Evolutionary conservation across 2,888 invertebrate species (phyloP).

Genomic region (Cerastis rubricosa): DNA sequence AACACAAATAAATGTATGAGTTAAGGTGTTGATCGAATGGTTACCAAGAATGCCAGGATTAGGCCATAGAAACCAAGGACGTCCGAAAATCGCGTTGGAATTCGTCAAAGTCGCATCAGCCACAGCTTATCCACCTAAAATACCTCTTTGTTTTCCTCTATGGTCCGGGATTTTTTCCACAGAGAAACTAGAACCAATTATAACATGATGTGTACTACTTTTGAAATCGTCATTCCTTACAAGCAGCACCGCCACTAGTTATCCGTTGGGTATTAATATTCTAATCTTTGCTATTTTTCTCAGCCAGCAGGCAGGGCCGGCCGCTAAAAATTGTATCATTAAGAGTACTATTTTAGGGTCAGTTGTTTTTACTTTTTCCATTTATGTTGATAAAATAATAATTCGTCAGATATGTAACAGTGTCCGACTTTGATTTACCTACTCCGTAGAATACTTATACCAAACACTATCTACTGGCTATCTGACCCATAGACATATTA

Average conservation of each 20-base stretch:
- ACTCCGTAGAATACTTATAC: too few species aligned
- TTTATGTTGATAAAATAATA: too few species aligned
- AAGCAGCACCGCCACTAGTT: not conserved
- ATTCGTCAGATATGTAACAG: too few species aligned
- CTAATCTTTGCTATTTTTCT: too few species aligned
- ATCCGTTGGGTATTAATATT: not conserved
- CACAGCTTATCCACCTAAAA: not conserved
- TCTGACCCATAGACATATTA: too few species aligned
- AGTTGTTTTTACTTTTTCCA: not conserved
- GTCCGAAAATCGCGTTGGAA: not conserved
- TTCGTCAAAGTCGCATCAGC: not conserved
- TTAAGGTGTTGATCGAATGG: not conserved
- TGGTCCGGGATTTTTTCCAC: conserved; percentile 6
- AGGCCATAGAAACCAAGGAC: not conserved
- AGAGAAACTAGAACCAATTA: conserved; percentile 7
- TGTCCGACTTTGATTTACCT: too few species aligned
- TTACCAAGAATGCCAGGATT: not conserved
- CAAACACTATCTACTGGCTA: too few species aligned
- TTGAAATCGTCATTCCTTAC: not conserved
- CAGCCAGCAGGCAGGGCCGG: not conserved
- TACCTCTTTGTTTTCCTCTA: conserved; percentile 8
- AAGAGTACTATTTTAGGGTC: not conserved
- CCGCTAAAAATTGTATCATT: too few species aligned
- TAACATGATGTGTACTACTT: not conserved
- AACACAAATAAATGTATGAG: not conserved